Evolutionary conservation across 2,797 vertebrate genomes (phyloP), one percentile per base, ranked within the genome.

Genomic region (Gymnothorax reevesii): DNA sequence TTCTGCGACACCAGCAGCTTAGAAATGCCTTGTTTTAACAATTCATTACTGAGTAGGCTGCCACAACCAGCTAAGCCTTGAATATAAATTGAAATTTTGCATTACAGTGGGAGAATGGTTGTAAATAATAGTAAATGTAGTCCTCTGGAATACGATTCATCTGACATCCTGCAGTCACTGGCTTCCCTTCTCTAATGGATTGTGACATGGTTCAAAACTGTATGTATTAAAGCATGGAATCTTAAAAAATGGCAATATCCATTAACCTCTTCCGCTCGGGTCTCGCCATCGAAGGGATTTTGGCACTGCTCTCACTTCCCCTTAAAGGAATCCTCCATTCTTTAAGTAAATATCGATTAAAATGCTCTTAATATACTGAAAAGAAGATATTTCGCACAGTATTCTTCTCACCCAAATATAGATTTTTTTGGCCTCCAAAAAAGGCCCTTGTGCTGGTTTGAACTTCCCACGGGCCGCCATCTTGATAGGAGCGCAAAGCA

Each of bases 1-100:
- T 69, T 69, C 22, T 69, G 64, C 22, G 25, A 25, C 69, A 73
- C 12, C 33, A 27, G 25, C 69, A 73, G 27, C 69, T 73, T 12
- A 73, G 12, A 25, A 27, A 27, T 73, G 69, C 69, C 69, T 73
- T 73, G 69, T 73, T 73, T 73, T 73, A 42, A 73, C 69, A 73
- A 12, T 69, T 69, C 22, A 69, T 69, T 69, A 69, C n/a, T 69
- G 64, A 13, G 27, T 27, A 73, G 69, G 27, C 33, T 27, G 9
- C 69, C 13, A 22, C 69, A 73, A 33, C 69, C 69, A 73, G 33
- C 13, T 10, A 27, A 73, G 27, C 27, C 69, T 27, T 73, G 27
- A 42, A 12, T 42, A 42, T 73, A 42, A 73, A 73, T 73, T 3
- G 33, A 1, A 6, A 9, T 27, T 27, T 73, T 73, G 69, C 27